These are phyloP conservation scores for Proterorhinus semilunaris DNA, from an alignment of 2,113 vertebrate genomes.

Conservation along the genomic window DNA sequence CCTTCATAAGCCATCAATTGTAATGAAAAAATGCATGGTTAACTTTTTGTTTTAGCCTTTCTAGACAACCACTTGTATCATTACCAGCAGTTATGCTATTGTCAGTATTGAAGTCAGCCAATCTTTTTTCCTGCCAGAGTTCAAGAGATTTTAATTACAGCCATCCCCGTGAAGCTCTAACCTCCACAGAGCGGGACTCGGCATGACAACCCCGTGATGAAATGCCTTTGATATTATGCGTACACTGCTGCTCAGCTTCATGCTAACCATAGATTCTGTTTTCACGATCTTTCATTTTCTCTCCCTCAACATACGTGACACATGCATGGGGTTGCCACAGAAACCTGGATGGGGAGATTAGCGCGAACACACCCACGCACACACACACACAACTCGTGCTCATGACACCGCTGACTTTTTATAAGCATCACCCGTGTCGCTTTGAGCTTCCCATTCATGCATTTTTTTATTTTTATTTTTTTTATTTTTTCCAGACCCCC, in stretches of 20 bases:
- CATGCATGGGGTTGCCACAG: conserved; percentile 15
- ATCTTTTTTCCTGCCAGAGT: conserved; percentile 5
- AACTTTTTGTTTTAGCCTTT: too few relatives aligned
- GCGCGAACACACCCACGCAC: neutral
- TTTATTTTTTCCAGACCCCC: too few relatives aligned
- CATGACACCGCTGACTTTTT: conserved; percentile 11
- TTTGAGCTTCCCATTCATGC: conserved; percentile 7
- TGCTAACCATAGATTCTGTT: neutral
- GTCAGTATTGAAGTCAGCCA: neutral
- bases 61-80: too few relatives aligned
- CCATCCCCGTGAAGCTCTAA: neutral
- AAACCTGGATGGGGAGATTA: conserved; percentile 1
- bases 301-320: neutral
- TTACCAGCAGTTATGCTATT: neutral
- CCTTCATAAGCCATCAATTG: too few relatives aligned
- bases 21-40: too few relatives aligned
- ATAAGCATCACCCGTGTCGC: conserved; percentile 12
- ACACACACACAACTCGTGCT: neutral
- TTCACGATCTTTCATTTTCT: conserved; percentile 2
- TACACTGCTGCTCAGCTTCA: neutral
- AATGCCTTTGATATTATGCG: neutral
- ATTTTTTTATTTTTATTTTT: too few relatives aligned
- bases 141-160: neutral
- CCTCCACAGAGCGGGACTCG: neutral
- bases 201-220: neutral